A percentile compares a stretch with the other conserved stretches of the same genome.
These are phyloP conservation scores for Eupithecia subfuscata DNA, from an alignment of 2,888 invertebrate genomes.

Conservation along the genomic window DNA sequence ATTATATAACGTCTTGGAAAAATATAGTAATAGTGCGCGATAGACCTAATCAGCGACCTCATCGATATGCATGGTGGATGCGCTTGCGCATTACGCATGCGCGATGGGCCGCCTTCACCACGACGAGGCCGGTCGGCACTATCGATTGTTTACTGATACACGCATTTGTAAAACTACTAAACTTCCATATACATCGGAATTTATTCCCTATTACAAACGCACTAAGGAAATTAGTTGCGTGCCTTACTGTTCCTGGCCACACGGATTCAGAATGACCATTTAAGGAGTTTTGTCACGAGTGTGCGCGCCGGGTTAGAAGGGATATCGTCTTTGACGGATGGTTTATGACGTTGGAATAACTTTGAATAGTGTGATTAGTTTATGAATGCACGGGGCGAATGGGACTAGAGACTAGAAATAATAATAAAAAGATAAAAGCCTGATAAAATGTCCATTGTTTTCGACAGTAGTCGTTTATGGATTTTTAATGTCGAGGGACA, in stretches of 20 bases:
- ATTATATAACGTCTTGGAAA: not conserved
- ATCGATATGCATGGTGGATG: constrained; percentile 71
- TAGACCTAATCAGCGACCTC: constrained; percentile 58
- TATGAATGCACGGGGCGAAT: constrained; percentile 73
- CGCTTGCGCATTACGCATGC: constrained; percentile 76
- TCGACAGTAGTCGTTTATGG: constrained; percentile 55
- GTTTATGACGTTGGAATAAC: constrained; percentile 81
- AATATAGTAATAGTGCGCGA: constrained; percentile 13
- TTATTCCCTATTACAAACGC: constrained; percentile 57
- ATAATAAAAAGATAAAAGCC: constrained; percentile 52
- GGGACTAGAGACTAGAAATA: constrained; percentile 55
- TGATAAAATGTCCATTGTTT: constrained; percentile 57
- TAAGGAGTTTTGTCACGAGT: constrained; percentile 80
- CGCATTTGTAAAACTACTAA: constrained; percentile 57
- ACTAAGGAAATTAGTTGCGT: constrained; percentile 53
- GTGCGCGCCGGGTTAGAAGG: constrained; percentile 69
- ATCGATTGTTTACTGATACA: constrained; percentile 77
- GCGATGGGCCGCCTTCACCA: constrained; percentile 63
- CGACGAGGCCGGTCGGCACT: constrained; percentile 56
- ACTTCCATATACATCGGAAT: constrained; percentile 59
- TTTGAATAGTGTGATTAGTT: constrained; percentile 81
- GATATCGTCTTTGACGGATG: constrained; percentile 77
- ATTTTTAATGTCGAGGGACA: constrained; percentile 49
- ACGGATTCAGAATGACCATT: constrained; percentile 71
- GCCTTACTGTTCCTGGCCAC: constrained; percentile 59